Percentiles rank a stretch among this genome's conserved stretches.
These are phyloP conservation scores for Enteromius viviparus DNA, from an alignment of 2,797 vertebrate genomes.

Conservation along the genomic window DNA sequence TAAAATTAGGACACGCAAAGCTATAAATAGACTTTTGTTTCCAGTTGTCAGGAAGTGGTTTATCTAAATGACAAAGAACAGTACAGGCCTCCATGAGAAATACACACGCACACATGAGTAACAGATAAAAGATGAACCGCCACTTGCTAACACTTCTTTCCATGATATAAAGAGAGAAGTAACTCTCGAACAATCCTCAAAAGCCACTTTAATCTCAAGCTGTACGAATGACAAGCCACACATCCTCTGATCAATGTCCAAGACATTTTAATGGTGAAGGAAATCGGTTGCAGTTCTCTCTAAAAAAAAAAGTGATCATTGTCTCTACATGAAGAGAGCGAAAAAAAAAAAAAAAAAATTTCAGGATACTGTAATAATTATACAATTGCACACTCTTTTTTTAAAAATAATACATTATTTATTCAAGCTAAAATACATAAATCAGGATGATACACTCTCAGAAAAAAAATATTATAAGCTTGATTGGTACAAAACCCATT, in stretches of 20 bases:
- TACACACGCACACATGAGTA: constrained; percentile 17
- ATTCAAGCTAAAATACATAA: neutral
- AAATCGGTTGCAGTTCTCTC: neutral
- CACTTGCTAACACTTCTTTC: constrained; percentile 4
- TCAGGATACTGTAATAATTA: neutral
- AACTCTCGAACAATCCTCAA: constrained; percentile 3
- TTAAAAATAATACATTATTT: neutral
- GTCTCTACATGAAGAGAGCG: neutral
- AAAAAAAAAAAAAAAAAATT: too few species aligned
- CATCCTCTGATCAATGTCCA: neutral
- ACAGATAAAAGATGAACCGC: neutral
- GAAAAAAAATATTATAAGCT: too few species aligned
- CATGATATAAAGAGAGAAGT: neutral
- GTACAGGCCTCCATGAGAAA: constrained; percentile 65
- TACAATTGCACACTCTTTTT: neutral
- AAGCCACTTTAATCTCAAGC: constrained; percentile 7
- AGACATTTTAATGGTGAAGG: neutral
- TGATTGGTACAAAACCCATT: neutral
- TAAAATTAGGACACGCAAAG: constrained; percentile 73
- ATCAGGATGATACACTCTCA: neutral
- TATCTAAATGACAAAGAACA: constrained; percentile 71
- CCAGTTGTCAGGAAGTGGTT: constrained; percentile 71
- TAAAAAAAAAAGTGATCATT: neutral
- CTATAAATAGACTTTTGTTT: constrained; percentile 76
- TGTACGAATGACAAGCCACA: neutral